Conservation (phyloP, 2,797 vertebrate species). For the Bucorvus abyssinicus region DNA sequence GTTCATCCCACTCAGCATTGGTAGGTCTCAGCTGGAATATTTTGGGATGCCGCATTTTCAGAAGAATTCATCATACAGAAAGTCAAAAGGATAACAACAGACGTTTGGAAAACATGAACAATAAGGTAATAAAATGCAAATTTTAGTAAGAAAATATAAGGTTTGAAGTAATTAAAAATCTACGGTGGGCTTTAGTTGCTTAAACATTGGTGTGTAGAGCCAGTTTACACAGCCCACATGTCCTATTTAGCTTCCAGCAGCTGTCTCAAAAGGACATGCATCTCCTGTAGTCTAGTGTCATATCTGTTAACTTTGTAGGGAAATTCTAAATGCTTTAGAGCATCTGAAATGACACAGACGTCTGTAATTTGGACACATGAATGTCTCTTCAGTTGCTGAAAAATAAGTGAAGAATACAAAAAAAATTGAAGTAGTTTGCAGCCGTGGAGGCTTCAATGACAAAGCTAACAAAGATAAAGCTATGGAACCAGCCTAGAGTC, state of each 20-base stretch:
- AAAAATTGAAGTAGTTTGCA: not conserved
- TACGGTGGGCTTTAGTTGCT: not conserved
- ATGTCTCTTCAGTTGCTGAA: not conserved
- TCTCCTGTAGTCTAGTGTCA: not conserved
- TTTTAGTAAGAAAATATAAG: not conserved
- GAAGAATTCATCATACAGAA: not conserved
- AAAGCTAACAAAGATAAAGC: not conserved
- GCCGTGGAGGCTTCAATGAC: not conserved
- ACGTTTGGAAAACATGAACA: not conserved
- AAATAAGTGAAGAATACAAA: not conserved
- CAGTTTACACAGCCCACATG: rapidly evolving
- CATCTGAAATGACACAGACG: not conserved
- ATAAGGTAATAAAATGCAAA: not conserved
- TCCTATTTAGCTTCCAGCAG: not conserved
- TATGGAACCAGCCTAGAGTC: not conserved
- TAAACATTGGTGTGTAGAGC: not conserved
- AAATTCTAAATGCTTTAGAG: not conserved
- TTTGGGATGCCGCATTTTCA: not conserved
- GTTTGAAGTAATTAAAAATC: not conserved
- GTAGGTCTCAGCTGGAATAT: not conserved
- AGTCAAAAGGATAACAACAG: not conserved
- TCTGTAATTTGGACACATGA: not conserved
- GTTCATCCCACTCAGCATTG: not conserved
- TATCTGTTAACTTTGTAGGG: not conserved
- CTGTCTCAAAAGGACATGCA: not conserved